Percentiles rank a stretch among this genome's conserved stretches.
These are phyloP conservation scores for Calliscelio sp. DNA, from an alignment of 2,888 invertebrate genomes.

Conservation along the genomic window DNA sequence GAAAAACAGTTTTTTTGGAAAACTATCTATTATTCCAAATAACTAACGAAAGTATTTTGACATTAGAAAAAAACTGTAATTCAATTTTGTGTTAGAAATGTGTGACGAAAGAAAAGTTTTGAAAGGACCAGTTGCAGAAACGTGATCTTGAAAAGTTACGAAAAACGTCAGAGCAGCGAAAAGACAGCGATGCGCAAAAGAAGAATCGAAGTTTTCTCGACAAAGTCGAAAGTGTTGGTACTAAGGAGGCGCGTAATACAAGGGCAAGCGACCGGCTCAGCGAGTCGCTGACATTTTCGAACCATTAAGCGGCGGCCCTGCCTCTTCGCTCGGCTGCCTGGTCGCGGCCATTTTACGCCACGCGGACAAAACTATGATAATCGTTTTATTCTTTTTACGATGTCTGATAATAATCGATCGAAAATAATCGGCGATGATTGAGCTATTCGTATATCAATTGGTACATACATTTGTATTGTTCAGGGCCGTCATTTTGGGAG, in stretches of 20 bases:
- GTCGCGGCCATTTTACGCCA: conserved; percentile 68
- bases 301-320: conserved; percentile 62
- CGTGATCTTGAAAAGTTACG: conserved; percentile 1
- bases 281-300: conserved; percentile 74
- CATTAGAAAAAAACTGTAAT: no score
- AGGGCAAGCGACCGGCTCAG: conserved; percentile 72
- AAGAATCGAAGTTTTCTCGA: conserved; percentile 57
- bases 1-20: no score
- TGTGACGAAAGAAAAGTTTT: no score
- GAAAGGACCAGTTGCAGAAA: neutral
- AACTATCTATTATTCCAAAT: no score
- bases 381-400: conserved; percentile 50
- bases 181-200: conserved; percentile 18
- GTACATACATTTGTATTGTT: neutral
- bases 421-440: neutral
- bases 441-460: conserved; percentile 1
- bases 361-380: conserved; percentile 55
- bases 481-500: neutral
- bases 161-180: conserved; percentile 19
- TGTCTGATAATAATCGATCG: conserved; percentile 39
- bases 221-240: conserved; percentile 71
- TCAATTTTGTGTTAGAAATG: no score
- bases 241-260: conserved; percentile 61
- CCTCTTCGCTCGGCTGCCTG: conserved; percentile 53
- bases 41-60: no score